Percentiles rank a stretch among this genome's conserved stretches.
Evolutionary conservation across 2,888 invertebrate species (phyloP).

Genomic region (Lasioglossum lativentre): DNA sequence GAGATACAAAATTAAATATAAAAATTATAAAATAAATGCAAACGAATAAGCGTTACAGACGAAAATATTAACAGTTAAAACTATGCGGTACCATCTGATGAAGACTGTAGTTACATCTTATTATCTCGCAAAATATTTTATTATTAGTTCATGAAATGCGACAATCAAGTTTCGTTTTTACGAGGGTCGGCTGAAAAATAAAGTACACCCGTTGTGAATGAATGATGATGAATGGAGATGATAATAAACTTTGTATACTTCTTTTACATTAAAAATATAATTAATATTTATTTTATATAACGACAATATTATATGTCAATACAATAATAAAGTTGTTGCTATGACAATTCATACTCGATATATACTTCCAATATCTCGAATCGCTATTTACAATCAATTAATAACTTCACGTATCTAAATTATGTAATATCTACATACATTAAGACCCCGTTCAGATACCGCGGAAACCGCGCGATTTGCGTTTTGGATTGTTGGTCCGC

Average conservation of each 20-base stretch:
- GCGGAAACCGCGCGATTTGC: too few relatives aligned
- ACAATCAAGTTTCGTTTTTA: too few relatives aligned
- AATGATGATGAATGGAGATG: not conserved
- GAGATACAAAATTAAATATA: not conserved
- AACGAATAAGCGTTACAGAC: not conserved
- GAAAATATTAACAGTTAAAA: not conserved
- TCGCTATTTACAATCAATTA: not conserved
- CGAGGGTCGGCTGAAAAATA: too few relatives aligned
- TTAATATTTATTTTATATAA: constrained; percentile 5
- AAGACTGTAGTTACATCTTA: not conserved
- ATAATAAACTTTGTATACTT: not conserved
- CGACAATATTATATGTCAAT: not conserved
- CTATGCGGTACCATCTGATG: too few relatives aligned
- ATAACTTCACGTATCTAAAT: not conserved
- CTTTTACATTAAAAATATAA: constrained; percentile 1
- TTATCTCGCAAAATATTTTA: not conserved
- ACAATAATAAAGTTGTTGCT: not conserved
- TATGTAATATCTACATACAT: not conserved
- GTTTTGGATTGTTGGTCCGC: too few relatives aligned
- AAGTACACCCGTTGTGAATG: not conserved
- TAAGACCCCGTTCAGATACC: too few relatives aligned
- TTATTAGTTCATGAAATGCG: not conserved
- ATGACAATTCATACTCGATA: not conserved
- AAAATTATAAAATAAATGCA: not conserved
- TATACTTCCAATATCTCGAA: not conserved